These are phyloP conservation scores for Copidosoma aretas DNA, from an alignment of 2,888 invertebrate genomes.

Conservation along the genomic window DNA sequence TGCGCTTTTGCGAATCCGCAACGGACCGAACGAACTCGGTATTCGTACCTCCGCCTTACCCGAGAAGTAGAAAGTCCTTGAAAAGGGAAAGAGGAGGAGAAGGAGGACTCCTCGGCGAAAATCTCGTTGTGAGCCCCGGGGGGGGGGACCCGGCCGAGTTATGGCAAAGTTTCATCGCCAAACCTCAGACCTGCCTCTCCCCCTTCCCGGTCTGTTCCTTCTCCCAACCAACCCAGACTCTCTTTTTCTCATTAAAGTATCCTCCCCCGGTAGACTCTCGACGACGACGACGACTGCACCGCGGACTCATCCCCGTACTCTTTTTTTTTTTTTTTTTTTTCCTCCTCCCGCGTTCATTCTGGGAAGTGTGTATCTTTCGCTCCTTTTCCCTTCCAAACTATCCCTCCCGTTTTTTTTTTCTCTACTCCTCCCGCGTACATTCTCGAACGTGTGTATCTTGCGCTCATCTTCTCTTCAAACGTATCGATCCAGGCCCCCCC, in stretches of 20 bases:
- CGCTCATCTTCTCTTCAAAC: slow-evolving; percentile 35
- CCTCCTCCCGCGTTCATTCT: slow-evolving; percentile 23
- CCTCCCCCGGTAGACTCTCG: not conserved
- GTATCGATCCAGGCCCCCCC: slow-evolving; percentile 22
- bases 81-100: not conserved
- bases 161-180: slow-evolving; percentile 32
- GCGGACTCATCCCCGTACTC: slow-evolving; percentile 5
- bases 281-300: not conserved
- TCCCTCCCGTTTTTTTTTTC: no score
- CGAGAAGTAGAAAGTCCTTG: not conserved
- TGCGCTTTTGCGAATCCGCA: slow-evolving; percentile 18
- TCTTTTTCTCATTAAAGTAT: slow-evolving; percentile 35
- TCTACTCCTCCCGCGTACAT: no score
- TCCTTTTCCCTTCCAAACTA: slow-evolving; percentile 32
- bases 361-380: slow-evolving; percentile 31
- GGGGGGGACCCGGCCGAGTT: slow-evolving; percentile 15
- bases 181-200: slow-evolving; percentile 11
- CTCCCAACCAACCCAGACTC: no score
- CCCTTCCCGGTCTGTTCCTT: no score
- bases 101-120: not conserved
- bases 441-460: slow-evolving; percentile 28
- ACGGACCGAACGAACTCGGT: not conserved
- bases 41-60: slow-evolving; percentile 21
- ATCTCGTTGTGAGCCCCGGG: slow-evolving; percentile 12
- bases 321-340: no score